A percentile compares a stretch with the other conserved stretches of the same genome.
These are phyloP conservation scores for Kuschelorhynchus macadamiae DNA, from an alignment of 2,888 invertebrate genomes.

Conservation along the genomic window DNA sequence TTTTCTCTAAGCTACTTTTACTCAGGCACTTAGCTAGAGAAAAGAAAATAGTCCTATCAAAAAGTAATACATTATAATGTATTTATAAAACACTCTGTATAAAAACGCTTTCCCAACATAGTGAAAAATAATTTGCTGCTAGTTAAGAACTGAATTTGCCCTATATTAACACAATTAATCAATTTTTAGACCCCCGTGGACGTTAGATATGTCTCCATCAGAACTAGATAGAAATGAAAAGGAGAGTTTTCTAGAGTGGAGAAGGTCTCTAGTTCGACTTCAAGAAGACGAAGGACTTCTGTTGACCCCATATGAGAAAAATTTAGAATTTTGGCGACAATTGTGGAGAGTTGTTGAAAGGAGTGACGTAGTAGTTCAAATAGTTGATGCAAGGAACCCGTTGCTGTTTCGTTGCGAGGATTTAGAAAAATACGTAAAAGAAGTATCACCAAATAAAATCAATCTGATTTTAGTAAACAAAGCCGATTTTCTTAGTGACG, in stretches of 20 bases:
- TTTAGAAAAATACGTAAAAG: conserved; percentile 85
- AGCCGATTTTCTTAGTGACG: conserved; percentile 88
- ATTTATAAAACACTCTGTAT: too few species aligned
- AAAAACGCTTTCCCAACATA: too few species aligned
- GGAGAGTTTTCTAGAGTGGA: conserved; percentile 91
- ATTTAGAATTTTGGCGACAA: conserved; percentile 98
- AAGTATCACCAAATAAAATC: conserved; percentile 76
- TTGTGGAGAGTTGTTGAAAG: conserved; percentile 98
- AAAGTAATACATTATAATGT: too few species aligned
- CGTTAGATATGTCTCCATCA: conserved; percentile 79
- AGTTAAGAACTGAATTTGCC: too few species aligned
- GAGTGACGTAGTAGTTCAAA: conserved; percentile 93
- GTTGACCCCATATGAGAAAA: conserved; percentile 97
- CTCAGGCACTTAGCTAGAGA: too few species aligned
- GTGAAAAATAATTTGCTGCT: too few species aligned
- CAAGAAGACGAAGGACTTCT: conserved; percentile 86
- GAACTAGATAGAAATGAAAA: conserved; percentile 86
- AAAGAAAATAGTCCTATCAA: too few species aligned
- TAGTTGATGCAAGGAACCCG: conserved; percentile 97
- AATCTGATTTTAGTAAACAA: conserved; percentile 95
- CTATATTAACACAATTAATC: too few species aligned
- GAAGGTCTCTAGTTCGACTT: conserved; percentile 83
- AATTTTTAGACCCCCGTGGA: conserved; percentile 83
- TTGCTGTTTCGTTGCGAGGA: conserved; percentile 89
- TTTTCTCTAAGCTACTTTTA: too few species aligned